Conservation (phyloP, 2,113 vertebrate genomes). For the Actenoides hombroni region DNA sequence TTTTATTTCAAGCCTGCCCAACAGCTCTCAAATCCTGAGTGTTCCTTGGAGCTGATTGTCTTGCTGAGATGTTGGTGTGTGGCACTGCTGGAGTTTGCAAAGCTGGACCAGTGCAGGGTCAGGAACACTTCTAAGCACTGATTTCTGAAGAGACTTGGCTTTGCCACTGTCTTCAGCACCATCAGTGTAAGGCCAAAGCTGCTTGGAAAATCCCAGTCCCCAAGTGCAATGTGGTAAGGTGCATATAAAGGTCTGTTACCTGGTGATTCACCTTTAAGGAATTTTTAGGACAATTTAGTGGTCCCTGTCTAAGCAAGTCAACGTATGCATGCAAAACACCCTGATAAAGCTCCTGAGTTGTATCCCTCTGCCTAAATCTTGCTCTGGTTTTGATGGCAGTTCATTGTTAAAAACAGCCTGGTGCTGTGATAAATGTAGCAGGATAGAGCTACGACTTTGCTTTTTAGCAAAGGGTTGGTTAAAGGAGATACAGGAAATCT, state of each 20-base stretch:
- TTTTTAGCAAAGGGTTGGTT: neutral
- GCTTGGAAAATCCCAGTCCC: neutral
- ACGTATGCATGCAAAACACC: accelerated
- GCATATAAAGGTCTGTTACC: neutral
- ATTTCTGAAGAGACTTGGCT: neutral
- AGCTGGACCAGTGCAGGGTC: neutral
- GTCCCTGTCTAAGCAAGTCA: neutral
- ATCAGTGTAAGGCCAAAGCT: neutral
- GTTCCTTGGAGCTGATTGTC: neutral
- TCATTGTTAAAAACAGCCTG: accelerated
- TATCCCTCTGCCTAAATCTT: neutral
- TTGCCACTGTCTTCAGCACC: neutral
- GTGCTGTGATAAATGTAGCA: neutral
- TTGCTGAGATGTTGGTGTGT: neutral
- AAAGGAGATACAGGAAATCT: neutral
- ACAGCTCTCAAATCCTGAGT: neutral
- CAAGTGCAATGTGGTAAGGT: neutral
- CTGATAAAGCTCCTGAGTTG: neutral
- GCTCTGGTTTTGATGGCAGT: neutral
- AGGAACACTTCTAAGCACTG: neutral
- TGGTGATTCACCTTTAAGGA: neutral
- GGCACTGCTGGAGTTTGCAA: neutral
- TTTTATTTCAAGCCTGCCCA: neutral
- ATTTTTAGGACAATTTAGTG: neutral
- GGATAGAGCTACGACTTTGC: neutral